Evolutionary conservation across 2,888 invertebrate genomes (phyloP), one percentile per base, ranked within the genome.

Genomic region (Troides oblongomaculatus): DNA sequence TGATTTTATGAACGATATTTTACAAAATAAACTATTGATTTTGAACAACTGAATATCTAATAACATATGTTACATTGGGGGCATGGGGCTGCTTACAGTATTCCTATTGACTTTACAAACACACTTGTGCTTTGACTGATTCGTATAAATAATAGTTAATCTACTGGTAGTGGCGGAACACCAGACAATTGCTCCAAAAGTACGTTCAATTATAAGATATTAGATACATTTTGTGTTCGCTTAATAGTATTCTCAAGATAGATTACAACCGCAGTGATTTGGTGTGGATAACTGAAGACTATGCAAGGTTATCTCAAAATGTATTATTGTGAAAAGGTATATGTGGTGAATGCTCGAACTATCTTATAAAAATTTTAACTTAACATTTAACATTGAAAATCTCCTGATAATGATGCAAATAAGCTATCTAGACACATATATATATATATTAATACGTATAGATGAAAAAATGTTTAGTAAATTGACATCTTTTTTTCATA

Each of bases 201-300:
- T 53, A 1, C 7, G n/a, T 18, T 53, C 17, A 50, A 2, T 53
- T n/a, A 7, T 53, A 53, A n/a, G n/a, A 53, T n/a, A 53, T 12
- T 53, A n/a, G 53, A 53, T n/a, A 53, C 53, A 6, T 6, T 53
- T 53, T 53, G 53, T n/a, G 6, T 53, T 53, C 18, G n/a, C 53
- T 53, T 53, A 53, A 53, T 53, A 53, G n/a, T 53, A 53, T 53
- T n/a, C 53, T 53, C 7, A 50, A 65, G 43, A 65, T 65, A 5
- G 14, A 65, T 65, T 59, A 43, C 59, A 65, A 65, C 46, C 65
- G 59, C 65, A 50, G 58, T 5, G 2, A 18, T 0, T 58, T 46
- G 56, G 4, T 57, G 43, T 58, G 23, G 58, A 36, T 64, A 3
- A 23, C 39, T 64, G 57, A 36, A 30, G 25, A 64, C 18, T 17